Evolutionary conservation across 2,113 vertebrate species (phyloP).

Genomic region (Dendrocopos noguchii): DNA sequence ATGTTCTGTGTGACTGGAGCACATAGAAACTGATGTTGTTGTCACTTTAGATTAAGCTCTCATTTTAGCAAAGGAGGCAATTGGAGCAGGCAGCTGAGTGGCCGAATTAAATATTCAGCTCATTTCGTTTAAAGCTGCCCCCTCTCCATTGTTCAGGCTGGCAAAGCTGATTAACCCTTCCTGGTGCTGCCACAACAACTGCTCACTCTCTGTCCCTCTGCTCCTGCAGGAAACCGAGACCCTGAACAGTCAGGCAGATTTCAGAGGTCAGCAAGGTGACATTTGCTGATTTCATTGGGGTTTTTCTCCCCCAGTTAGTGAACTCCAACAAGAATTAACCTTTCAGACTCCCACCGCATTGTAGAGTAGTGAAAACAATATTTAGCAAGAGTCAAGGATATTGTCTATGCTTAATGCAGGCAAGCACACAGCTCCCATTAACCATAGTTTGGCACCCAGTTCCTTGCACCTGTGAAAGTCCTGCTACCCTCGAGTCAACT

Average conservation of each 20-base stretch:
- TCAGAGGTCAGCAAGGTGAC: neutral
- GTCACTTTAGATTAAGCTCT: slow-evolving; percentile 88
- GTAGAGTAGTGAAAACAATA: neutral
- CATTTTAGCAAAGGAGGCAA: slow-evolving; percentile 83
- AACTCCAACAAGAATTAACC: neutral
- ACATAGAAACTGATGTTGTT: slow-evolving; percentile 90
- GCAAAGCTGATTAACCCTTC: slow-evolving; percentile 77
- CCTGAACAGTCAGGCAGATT: neutral
- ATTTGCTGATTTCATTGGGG: neutral
- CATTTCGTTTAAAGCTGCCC: slow-evolving; percentile 85
- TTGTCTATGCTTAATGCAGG: neutral
- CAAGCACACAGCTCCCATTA: neutral
- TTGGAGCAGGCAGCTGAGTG: slow-evolving; percentile 86
- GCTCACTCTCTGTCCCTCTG: neutral
- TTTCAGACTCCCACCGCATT: neutral
- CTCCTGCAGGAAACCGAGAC: rapidly evolving
- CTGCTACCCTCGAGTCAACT: neutral
- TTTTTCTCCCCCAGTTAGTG: neutral
- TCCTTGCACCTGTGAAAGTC: neutral
- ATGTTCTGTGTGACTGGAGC: slow-evolving; percentile 88
- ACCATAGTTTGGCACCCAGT: neutral
- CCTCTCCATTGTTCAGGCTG: slow-evolving; percentile 81
- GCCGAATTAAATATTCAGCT: slow-evolving; percentile 92
- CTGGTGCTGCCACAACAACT: slow-evolving; percentile 29
- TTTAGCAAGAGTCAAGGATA: neutral